Conservation (phyloP, 1,140 invertebrate species). For the Drosophila repleta region DNA sequence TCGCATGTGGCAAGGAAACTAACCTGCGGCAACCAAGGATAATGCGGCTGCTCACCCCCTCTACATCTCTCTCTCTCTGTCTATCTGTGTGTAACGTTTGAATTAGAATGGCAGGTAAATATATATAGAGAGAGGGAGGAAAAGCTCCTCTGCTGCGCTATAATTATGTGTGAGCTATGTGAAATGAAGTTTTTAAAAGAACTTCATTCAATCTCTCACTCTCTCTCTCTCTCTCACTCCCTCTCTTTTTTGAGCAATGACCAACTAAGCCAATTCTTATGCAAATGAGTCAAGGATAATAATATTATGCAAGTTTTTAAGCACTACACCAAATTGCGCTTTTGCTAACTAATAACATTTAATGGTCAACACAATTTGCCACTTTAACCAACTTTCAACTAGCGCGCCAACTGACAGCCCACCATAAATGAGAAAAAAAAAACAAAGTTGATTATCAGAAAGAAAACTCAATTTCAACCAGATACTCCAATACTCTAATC, state of each 20-base stretch:
- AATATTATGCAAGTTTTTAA: constrained; percentile 55
- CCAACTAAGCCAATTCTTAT: constrained; percentile 74
- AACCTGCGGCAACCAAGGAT: constrained; percentile 74
- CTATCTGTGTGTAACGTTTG: constrained; percentile 39
- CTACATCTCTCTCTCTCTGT: no score
- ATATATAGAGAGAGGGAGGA: constrained; percentile 2
- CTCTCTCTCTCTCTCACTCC: no score
- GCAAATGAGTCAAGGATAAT: constrained; percentile 56
- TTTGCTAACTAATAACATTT: constrained; percentile 72
- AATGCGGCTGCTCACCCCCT: neutral
- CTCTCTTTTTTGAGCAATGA: constrained; percentile 49
- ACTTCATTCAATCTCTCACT: no score
- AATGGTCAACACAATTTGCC: constrained; percentile 74
- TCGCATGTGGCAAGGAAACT: constrained; percentile 39
- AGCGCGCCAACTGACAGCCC: constrained; percentile 10
- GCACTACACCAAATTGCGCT: constrained; percentile 66
- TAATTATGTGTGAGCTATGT: no score
- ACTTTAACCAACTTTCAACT: constrained; percentile 59
- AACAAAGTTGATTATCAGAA: neutral
- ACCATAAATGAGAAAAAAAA: neutral
- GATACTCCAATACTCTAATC: no score
- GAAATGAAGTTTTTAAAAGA: no score
- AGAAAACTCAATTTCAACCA: neutral
- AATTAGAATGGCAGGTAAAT: constrained; percentile 67
- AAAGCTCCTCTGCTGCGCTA: no score